Evolutionary conservation across 2,113 vertebrate genomes (phyloP), one percentile per base, ranked within the genome.

Genomic region (Semnopithecus entellus): DNA sequence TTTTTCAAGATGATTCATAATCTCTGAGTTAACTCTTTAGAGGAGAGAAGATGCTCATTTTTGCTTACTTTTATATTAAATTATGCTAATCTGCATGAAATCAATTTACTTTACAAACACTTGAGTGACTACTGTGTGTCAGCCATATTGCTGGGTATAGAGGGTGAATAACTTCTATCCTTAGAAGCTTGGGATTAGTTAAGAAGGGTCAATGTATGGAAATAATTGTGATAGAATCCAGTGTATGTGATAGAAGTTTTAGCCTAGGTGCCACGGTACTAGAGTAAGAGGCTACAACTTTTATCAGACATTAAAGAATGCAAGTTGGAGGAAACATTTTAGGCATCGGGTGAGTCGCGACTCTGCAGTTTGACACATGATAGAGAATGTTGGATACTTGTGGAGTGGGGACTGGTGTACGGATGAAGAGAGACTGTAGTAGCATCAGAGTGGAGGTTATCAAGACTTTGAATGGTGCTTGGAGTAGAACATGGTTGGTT

Each of bases 21-120:
- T 82, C 50, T 91, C 55, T 97, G 75, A 70, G n/a, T 94, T 89
- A 35, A 61, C 64, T 68, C 43, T 88, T 88, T 83, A 78, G 52
- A 25, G 40, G 92, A 57, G 45, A 25, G 40, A 94, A 72, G 73
- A 59, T 43, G 57, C 2, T 78, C 6, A 11, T 0, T 91, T 94
- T 97, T 93, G 38, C 75, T 93, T 72, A 61, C 12, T 72, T 96
- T 90, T 76, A 27, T 35, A 82, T 82, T 93, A 84, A 81, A 81
- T 76, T 78, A 17, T 55, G 43, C 32, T 70, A 59, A 48, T 83
- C 7, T 83, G 23, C n/a, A 12, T 25, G 12, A n/a, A 70, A 55
- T 64, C 48, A 59, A 91, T 88, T 92, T 43, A 38, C 17, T 89
- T 82, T 80, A 78, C 14, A 72, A 81, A 85, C 25, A 43, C 30